These are phyloP conservation scores for Lepidothrix coronata DNA, from an alignment of 2,113 vertebrate genomes.

Conservation along the genomic window DNA sequence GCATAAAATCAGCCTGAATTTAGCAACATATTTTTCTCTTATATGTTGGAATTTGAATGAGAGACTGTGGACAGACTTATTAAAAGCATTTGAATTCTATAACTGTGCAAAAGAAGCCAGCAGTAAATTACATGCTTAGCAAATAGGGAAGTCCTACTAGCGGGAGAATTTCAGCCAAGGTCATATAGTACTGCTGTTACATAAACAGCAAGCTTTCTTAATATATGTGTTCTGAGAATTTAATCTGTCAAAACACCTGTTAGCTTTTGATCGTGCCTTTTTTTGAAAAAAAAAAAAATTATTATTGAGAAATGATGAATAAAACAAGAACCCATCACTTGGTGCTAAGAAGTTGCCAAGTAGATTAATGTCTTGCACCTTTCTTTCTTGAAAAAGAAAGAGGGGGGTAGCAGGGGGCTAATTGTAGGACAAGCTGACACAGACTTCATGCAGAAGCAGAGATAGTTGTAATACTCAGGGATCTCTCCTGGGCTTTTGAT, in stretches of 20 bases:
- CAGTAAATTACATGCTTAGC: background rate
- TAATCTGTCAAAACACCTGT: background rate
- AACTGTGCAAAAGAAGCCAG: slow-evolving; percentile 33
- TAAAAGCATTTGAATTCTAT: slow-evolving; percentile 44
- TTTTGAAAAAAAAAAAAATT: background rate
- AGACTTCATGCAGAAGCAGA: background rate
- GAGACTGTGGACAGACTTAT: background rate
- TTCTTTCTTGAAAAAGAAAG: background rate
- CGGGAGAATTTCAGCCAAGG: background rate
- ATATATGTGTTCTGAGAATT: background rate
- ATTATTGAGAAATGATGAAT: background rate
- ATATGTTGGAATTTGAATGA: slow-evolving; percentile 43
- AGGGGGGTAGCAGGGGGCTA: background rate
- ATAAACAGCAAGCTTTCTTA: background rate
- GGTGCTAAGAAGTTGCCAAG: background rate
- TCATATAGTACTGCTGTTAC: background rate
- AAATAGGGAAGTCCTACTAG: background rate
- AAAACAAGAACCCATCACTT: background rate
- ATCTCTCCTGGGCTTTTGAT: background rate
- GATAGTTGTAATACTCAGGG: background rate
- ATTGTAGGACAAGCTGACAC: background rate
- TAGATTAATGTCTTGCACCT: background rate
- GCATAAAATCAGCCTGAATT: slow-evolving; percentile 34
- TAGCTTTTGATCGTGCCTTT: background rate
- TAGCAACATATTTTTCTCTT: background rate